phyloP scores from a whole-genome alignment of 2,888 invertebrate genomes.

The Diaprepes abbreviatus region DNA sequence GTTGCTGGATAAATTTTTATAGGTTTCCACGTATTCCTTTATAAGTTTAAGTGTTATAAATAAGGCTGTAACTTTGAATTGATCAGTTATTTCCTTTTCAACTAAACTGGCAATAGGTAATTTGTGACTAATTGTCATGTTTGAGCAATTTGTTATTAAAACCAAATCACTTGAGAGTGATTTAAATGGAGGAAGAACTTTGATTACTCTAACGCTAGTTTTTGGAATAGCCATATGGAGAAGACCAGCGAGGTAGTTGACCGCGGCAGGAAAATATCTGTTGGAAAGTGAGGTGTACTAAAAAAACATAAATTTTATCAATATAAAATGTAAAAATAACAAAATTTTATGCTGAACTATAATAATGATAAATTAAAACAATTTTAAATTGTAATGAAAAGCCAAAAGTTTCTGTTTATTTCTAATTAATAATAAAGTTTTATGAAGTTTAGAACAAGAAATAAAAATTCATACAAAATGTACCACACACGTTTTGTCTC shows the following conservation, averaged over 20 bases:
- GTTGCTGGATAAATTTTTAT: conserved; percentile 63
- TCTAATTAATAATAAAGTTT: no score
- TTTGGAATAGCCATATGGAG: conserved; percentile 80
- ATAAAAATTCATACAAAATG: no score
- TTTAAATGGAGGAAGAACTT: conserved; percentile 80
- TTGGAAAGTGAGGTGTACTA: conserved; percentile 84
- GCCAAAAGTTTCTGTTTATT: no score
- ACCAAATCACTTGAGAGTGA: conserved; percentile 69
- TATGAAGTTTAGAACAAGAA: no score
- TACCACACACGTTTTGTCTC: no score
- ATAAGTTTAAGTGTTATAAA: conserved; percentile 72
- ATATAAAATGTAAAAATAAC: no score
- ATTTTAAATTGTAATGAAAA: no score
- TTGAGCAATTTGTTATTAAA: conserved; percentile 69
- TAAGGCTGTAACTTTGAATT: conserved; percentile 77
- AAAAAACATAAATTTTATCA: conserved; percentile 22
- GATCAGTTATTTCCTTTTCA: conserved; percentile 69
- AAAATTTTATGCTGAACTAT: no score
- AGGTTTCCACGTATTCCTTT: conserved; percentile 72
- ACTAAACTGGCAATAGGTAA: conserved; percentile 74
- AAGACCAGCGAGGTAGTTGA: conserved; percentile 85
- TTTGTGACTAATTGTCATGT: conserved; percentile 59
- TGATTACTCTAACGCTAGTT: conserved; percentile 71
- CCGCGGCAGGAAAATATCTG: conserved; percentile 83
- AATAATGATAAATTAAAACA: no score